A percentile compares a stretch with the other conserved stretches of the same genome.
These are phyloP conservation scores for Notospermus geniculatus DNA, from an alignment of 1,140 invertebrate genomes.

Conservation along the genomic window DNA sequence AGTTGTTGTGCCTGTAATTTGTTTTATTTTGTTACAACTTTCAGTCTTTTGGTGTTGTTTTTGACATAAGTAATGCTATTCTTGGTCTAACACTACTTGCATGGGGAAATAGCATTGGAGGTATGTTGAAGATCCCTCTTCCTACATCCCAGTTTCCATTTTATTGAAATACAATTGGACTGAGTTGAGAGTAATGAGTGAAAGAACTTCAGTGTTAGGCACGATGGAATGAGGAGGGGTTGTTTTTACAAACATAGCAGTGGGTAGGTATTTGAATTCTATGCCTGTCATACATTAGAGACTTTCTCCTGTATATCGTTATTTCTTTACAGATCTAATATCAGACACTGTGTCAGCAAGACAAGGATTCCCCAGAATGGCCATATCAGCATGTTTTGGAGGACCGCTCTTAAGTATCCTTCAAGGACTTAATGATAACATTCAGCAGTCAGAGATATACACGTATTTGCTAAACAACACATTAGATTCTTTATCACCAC, in stretches of 20 bases:
- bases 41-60: conserved; percentile 62
- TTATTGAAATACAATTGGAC: too few species aligned
- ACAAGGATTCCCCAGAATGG: conserved; percentile 68
- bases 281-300: too few species aligned
- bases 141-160: too few species aligned
- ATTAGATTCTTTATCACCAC: too few species aligned
- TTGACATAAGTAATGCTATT: conserved; percentile 65
- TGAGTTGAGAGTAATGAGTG: too few species aligned
- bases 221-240: too few species aligned
- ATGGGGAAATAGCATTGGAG: conserved; percentile 71
- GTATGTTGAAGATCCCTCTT: conserved; percentile 50
- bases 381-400: conserved; percentile 69
- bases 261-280: too few species aligned
- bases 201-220: too few species aligned
- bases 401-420: conserved; percentile 69
- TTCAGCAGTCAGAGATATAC: conserved; percentile 5
- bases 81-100: conserved; percentile 70
- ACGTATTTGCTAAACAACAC: too few species aligned
- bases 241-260: too few species aligned
- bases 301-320: too few species aligned
- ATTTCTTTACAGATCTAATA: conserved; percentile 62
- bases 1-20: too few species aligned
- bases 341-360: conserved; percentile 66
- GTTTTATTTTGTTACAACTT: conserved; percentile 17
- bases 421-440: conserved; percentile 13